Evolutionary conservation across 2,797 vertebrate species (phyloP).

Genomic region (Podargus strigoides): DNA sequence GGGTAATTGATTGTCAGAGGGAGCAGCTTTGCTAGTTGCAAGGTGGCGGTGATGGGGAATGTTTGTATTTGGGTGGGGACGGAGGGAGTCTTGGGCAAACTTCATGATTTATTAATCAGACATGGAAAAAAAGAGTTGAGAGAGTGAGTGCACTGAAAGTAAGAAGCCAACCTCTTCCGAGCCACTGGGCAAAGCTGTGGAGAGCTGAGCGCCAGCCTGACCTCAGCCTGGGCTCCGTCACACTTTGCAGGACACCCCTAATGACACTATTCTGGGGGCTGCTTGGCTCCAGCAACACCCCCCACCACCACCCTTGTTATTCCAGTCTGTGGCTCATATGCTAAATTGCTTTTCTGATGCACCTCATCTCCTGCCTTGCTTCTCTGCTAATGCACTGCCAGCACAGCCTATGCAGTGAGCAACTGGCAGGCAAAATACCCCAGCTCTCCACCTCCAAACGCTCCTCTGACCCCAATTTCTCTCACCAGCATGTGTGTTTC

Average conservation of each 20-base stretch:
- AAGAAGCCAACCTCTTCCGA: neutral
- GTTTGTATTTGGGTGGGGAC: slow-evolving; percentile 72
- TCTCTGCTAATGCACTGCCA: neutral
- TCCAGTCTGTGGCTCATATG: neutral
- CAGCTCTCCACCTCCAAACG: rapidly evolving
- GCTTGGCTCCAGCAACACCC: neutral
- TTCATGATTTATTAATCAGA: slow-evolving; percentile 74
- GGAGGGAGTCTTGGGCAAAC: slow-evolving; percentile 50
- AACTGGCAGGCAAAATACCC: neutral
- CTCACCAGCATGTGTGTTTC: rapidly evolving
- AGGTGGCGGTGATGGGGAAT: slow-evolving; percentile 64
- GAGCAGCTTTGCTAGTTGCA: slow-evolving; percentile 60
- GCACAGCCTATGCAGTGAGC: rapidly evolving
- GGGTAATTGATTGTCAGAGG: slow-evolving; percentile 81
- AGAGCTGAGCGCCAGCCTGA: neutral
- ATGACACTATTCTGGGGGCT: neutral
- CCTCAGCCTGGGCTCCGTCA: rapidly evolving
- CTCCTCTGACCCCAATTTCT: too few species aligned
- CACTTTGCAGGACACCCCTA: neutral
- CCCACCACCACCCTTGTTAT: rapidly evolving
- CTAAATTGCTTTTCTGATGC: neutral
- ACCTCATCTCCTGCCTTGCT: neutral
- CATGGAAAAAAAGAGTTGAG: slow-evolving; percentile 32
- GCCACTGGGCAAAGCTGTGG: neutral
- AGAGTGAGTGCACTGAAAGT: neutral